A percentile compares a stretch with the other conserved stretches of the same genome.
phyloP scores from a whole-genome alignment of 1,140 invertebrate genomes.

The Panagrolaimus sp. region DNA sequence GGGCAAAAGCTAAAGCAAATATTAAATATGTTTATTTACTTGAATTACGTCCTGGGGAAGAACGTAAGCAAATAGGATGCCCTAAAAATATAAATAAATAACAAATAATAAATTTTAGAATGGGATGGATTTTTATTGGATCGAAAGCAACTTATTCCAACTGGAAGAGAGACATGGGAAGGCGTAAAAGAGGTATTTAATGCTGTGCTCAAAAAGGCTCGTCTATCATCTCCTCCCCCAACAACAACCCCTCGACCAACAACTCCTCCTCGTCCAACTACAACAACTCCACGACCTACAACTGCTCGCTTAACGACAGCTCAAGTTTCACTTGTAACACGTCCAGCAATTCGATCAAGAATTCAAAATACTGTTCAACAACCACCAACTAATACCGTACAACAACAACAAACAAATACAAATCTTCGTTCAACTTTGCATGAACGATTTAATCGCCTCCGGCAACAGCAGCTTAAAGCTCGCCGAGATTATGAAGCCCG shows the following conservation, averaged over 20 bases:
- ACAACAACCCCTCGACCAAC: background rate
- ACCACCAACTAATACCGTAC: no score
- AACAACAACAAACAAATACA: background rate
- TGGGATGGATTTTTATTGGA: constrained; percentile 63
- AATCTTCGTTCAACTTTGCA: constrained; percentile 16
- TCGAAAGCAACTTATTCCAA: constrained; percentile 66
- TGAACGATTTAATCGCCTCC: constrained; percentile 27
- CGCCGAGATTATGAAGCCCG: constrained; percentile 24
- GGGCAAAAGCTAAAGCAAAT: constrained; percentile 59
- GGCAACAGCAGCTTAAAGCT: constrained; percentile 32
- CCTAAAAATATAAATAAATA: background rate
- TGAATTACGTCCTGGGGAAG: constrained; percentile 59
- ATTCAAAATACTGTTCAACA: no score
- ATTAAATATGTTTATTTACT: constrained; percentile 60
- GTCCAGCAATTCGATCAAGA: no score
- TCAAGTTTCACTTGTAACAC: background rate
- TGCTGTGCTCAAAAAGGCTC: constrained; percentile 36
- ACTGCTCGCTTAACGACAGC: background rate
- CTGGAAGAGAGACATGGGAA: constrained; percentile 71
- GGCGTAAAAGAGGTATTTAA: constrained; percentile 60
- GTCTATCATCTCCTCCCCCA: background rate
- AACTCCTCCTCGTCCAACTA: background rate
- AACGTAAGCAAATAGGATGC: constrained; percentile 23
- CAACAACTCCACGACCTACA: background rate
- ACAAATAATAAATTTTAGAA: constrained; percentile 51